Conservation (phyloP, 2,797 vertebrate genomes). For the Amblyraja radiata region DNA sequence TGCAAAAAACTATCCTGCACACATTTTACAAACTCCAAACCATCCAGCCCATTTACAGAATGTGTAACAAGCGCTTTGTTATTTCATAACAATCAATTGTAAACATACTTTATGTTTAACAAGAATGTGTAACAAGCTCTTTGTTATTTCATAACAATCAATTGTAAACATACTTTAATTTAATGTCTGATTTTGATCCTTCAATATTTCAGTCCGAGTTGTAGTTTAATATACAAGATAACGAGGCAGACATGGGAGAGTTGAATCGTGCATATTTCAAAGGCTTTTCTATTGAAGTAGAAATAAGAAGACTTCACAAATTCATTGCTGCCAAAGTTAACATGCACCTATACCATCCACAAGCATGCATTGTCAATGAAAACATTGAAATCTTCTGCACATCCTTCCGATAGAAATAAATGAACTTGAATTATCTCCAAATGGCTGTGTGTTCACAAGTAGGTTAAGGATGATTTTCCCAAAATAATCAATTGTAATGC, state of each 20-base stretch:
- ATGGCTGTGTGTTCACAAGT: not conserved
- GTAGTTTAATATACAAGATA: too few species aligned
- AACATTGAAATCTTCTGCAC: not conserved
- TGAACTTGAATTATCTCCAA: not conserved
- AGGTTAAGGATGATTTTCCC: not conserved
- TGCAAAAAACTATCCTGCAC: too few species aligned
- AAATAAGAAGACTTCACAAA: not conserved
- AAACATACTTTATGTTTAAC: not conserved
- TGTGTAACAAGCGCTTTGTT: not conserved
- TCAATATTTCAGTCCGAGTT: not conserved
- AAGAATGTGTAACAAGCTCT: not conserved
- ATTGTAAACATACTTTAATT: not conserved
- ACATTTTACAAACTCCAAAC: too few species aligned
- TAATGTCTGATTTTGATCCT: not conserved
- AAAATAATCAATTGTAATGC: not conserved
- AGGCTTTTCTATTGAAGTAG: not conserved
- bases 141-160: not conserved
- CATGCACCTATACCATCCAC: not conserved
- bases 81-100: not conserved
- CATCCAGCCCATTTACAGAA: too few species aligned
- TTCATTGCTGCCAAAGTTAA: not conserved
- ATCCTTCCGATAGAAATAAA: not conserved
- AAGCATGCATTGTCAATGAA: not conserved
- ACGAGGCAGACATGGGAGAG: not conserved
- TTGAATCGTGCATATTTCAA: not conserved